These are phyloP conservation scores for Athalia cordata DNA, from an alignment of 2,888 invertebrate species.

Conservation along the genomic window DNA sequence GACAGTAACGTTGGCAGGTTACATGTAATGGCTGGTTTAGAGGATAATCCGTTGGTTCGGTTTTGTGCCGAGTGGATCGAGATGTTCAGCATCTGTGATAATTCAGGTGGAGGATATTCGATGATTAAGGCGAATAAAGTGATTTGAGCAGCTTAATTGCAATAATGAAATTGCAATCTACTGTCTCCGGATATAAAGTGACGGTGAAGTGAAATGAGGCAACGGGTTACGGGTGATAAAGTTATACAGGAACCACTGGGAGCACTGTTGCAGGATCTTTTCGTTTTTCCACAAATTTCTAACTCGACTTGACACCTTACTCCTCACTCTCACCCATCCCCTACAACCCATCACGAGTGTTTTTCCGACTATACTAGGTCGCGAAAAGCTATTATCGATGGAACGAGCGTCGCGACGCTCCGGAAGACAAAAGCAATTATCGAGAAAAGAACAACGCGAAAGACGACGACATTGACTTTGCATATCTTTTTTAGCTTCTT, in stretches of 20 bases:
- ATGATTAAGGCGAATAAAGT: constrained; percentile 11
- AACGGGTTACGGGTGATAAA: background rate
- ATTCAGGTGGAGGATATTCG: constrained; percentile 1
- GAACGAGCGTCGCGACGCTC: constrained; percentile 10
- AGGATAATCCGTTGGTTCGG: constrained; percentile 3
- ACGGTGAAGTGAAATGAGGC: background rate
- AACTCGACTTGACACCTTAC: constrained; percentile 20
- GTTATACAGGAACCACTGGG: background rate
- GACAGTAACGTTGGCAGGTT: background rate
- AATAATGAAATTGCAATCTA: constrained; percentile 2
- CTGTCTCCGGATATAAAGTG: background rate
- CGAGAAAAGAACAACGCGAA: constrained; percentile 5
- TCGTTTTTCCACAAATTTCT: background rate
- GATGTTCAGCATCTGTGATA: constrained; percentile 10
- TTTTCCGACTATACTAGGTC: constrained; percentile 29
- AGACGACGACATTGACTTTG: background rate
- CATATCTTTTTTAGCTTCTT: background rate
- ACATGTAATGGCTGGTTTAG: background rate
- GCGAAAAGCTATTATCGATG: constrained; percentile 36
- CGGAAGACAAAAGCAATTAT: constrained; percentile 25
- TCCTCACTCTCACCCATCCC: background rate
- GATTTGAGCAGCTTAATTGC: background rate
- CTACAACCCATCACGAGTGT: background rate
- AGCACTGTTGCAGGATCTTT: background rate
- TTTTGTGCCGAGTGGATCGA: background rate